phyloP scores from a whole-genome alignment of 2,888 invertebrate genomes.

The Hololepta plana region DNA sequence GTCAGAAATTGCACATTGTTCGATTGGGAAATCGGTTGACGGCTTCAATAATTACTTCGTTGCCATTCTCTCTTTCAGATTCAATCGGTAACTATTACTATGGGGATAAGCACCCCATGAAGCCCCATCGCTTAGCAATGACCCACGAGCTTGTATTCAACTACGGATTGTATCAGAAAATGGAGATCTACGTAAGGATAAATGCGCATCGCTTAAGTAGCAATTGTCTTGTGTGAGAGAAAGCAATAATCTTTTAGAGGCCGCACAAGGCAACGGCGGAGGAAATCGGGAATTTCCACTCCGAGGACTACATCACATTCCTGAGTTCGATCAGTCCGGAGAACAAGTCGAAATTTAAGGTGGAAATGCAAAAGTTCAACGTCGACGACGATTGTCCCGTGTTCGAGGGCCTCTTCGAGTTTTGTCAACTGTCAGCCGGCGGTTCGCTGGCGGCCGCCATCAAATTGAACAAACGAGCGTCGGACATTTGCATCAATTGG shows the following conservation, averaged over 20 bases:
- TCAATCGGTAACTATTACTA: conserved; percentile 99
- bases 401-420: conserved; percentile 98
- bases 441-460: conserved; percentile 99
- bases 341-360: conserved; percentile 98
- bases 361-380: conserved; percentile 98
- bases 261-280: conserved; percentile 98
- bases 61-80: conserved; percentile 36
- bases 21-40: too few species aligned
- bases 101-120: conserved; percentile 99
- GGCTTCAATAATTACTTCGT: too few species aligned
- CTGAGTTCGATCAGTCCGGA: conserved; percentile 92
- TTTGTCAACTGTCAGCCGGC: conserved; percentile 95
- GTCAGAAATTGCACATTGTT: not conserved
- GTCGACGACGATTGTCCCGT: conserved; percentile 99
- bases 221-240: not conserved
- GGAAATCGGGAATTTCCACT: conserved; percentile 99
- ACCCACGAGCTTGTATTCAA: conserved; percentile 95
- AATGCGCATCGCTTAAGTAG: too few species aligned
- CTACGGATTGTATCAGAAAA: conserved; percentile 97
- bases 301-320: conserved; percentile 97
- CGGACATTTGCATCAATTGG: conserved; percentile 99
- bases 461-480: conserved; percentile 94
- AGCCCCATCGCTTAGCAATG: conserved; percentile 99
- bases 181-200: conserved; percentile 94
- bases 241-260: conserved; percentile 39